Conservation (phyloP, 1,140 invertebrate genomes). For the Diorhabda sublineata region DNA sequence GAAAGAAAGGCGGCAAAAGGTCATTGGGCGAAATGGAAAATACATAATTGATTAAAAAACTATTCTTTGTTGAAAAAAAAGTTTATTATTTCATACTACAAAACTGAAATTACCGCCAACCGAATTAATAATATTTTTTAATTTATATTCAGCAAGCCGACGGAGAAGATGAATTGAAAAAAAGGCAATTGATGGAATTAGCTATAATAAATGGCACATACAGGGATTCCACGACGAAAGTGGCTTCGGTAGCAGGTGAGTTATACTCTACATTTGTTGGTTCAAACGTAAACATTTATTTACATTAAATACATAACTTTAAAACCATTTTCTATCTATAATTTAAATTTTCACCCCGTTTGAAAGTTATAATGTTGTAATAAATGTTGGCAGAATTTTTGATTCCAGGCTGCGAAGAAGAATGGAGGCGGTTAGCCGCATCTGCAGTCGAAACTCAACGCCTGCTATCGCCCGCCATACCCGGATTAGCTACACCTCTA, state of each 20-base stretch:
- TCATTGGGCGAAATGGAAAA: too few relatives aligned
- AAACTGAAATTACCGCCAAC: too few relatives aligned
- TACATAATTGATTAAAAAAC: too few relatives aligned
- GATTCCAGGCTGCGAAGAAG: constrained; percentile 65
- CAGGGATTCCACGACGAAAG: constrained; percentile 88
- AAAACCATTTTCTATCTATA: too few relatives aligned
- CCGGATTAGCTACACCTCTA: constrained; percentile 60
- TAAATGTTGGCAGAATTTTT: constrained; percentile 14
- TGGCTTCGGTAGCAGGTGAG: constrained; percentile 65
- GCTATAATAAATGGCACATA: constrained; percentile 99
- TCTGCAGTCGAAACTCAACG: constrained; percentile 70
- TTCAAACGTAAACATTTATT: too few relatives aligned
- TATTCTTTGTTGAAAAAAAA: too few relatives aligned
- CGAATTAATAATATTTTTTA: neutral
- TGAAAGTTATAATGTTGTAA: neutral
- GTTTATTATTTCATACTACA: too few relatives aligned
- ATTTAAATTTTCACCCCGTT: too few relatives aligned
- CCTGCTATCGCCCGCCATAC: constrained; percentile 62
- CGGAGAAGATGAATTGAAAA: constrained; percentile 99
- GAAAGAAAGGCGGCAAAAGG: too few relatives aligned
- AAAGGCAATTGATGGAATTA: constrained; percentile 98
- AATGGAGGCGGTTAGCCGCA: constrained; percentile 71
- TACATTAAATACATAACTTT: too few relatives aligned
- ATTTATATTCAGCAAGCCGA: constrained; percentile 77
- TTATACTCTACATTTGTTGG: neutral